A percentile compares a stretch with the other conserved stretches of the same genome.
Conservation (phyloP, 2,888 invertebrate genomes). For the Poecilobothrus nobilitatus region DNA sequence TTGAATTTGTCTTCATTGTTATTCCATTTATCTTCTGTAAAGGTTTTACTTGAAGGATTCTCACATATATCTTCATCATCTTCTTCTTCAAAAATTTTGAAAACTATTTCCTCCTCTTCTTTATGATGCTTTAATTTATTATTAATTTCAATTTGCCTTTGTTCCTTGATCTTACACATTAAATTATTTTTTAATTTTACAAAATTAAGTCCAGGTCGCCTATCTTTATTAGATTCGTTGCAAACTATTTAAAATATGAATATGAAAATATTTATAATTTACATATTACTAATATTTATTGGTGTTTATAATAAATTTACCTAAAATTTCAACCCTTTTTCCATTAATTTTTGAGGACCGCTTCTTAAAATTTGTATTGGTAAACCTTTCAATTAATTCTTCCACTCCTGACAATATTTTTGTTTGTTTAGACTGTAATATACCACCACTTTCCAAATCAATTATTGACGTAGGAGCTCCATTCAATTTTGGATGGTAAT, state of each 20-base stretch:
- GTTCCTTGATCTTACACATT: conserved; percentile 60
- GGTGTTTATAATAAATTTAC: neutral
- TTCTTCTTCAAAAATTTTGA: conserved; percentile 34
- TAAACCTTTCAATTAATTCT: conserved; percentile 44
- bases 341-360: conserved; percentile 43
- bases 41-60: neutral
- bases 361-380: conserved; percentile 51
- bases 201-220: conserved; percentile 63
- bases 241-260: conserved; percentile 1
- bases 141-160: conserved; percentile 59
- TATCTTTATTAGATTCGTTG: conserved; percentile 33
- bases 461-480: conserved; percentile 51
- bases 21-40: neutral
- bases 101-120: conserved; percentile 44
- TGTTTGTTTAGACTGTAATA: conserved; percentile 27
- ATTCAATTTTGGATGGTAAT: conserved; percentile 45
- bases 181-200: conserved; percentile 62
- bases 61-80: conserved; percentile 30
- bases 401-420: neutral
- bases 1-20: conserved; percentile 46
- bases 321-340: conserved; percentile 41
- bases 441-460: conserved; percentile 50
- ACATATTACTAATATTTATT: no score
- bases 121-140: conserved; percentile 41
- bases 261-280: neutral